Conservation (phyloP, 2,113 vertebrate genomes). For the Mugil cephalus region DNA sequence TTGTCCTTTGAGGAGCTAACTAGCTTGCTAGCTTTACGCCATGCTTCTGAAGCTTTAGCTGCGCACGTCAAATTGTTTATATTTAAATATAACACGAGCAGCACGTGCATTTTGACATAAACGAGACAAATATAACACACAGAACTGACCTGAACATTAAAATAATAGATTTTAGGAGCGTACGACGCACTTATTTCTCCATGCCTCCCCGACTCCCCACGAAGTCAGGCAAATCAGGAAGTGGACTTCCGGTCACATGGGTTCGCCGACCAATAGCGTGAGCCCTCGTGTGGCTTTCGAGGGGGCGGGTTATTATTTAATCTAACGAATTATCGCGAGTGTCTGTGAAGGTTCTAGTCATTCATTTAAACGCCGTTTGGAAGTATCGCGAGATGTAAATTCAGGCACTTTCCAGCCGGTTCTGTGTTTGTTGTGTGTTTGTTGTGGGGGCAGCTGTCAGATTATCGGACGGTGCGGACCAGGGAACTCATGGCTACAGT, state of each 20-base stretch:
- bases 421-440: too few species aligned
- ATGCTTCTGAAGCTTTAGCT: neutral
- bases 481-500: conserved; percentile 77
- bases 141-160: conserved; percentile 6
- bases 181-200: neutral
- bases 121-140: neutral
- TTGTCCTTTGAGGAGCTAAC: neutral
- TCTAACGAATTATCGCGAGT: too few species aligned
- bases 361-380: too few species aligned
- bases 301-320: conserved; percentile 40
- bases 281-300: neutral
- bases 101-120: neutral
- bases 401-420: neutral
- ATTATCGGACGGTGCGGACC: neutral
- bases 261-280: conserved; percentile 44
- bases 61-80: neutral
- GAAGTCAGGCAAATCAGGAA: conserved; percentile 53
- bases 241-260: neutral
- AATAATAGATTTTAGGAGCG: neutral
- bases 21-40: neutral
- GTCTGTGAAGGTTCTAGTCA: too few species aligned
- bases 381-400: conserved; percentile 57
- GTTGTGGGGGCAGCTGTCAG: too few species aligned
- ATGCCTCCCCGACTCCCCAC: neutral
- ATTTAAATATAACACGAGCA: too few species aligned